A percentile compares a stretch with the other conserved stretches of the same genome.
Evolutionary conservation across 1,140 invertebrate species (phyloP).

Genomic region (Caenorhabditis latens): DNA sequence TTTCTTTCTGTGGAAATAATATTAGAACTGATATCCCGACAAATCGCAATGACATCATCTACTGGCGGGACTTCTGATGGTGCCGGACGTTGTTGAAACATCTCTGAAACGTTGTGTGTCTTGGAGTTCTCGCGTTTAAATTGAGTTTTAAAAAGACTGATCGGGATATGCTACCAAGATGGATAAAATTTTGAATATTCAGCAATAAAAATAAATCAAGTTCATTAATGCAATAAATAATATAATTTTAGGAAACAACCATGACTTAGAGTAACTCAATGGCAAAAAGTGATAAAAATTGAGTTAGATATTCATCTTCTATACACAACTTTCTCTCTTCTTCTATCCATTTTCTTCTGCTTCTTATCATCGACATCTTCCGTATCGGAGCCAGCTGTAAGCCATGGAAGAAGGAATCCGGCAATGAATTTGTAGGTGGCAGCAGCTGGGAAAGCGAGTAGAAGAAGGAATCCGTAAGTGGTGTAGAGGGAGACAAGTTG

Average conservation of each 20-base stretch:
- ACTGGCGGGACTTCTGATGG: neutral
- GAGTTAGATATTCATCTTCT: conserved; percentile 38
- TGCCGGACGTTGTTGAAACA: conserved; percentile 1
- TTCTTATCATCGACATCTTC: conserved; percentile 70
- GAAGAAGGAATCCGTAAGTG: conserved; percentile 69
- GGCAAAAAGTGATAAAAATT: too few species aligned
- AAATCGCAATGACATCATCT: conserved; percentile 27
- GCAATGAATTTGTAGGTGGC: conserved; percentile 68
- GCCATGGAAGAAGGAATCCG: conserved; percentile 51
- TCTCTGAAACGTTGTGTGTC: neutral
- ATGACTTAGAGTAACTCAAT: too few species aligned
- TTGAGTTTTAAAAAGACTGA: too few species aligned
- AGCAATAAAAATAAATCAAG: too few species aligned
- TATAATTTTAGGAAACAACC: too few species aligned
- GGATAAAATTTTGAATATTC: too few species aligned
- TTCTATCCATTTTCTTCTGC: conserved; percentile 66
- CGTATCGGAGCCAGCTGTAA: conserved; percentile 59
- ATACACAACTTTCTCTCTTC: conserved; percentile 64
- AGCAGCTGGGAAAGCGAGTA: conserved; percentile 70
- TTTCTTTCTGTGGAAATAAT: conserved; percentile 26
- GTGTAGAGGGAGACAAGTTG: conserved; percentile 71
- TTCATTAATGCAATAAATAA: too few species aligned
- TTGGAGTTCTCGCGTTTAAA: too few species aligned
- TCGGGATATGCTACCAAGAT: too few species aligned
- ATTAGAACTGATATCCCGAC: conserved; percentile 27